Conservation (phyloP, 2,888 invertebrate species). For the Pristionchus exspectatus region DNA sequence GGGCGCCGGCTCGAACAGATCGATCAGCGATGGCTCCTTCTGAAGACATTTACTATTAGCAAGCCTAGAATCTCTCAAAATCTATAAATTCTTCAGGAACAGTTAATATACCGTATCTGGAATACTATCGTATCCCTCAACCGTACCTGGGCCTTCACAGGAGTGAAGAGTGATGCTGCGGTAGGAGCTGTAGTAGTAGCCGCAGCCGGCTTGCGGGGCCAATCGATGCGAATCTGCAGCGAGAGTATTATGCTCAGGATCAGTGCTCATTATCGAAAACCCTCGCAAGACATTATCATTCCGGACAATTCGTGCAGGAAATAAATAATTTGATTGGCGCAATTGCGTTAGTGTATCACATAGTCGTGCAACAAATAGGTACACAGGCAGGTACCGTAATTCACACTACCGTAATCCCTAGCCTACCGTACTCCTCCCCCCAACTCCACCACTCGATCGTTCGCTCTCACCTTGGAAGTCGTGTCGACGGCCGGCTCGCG, state of each 20-base stretch:
- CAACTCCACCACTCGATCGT: not conserved
- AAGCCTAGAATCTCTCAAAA: no score
- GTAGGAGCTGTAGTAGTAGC: not conserved
- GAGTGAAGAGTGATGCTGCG: not conserved
- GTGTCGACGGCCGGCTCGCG: slow-evolving; percentile 5
- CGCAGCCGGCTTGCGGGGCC: slow-evolving; percentile 29
- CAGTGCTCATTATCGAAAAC: no score
- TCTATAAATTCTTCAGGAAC: no score
- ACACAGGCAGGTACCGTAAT: not conserved
- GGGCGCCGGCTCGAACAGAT: slow-evolving; percentile 45
- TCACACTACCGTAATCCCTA: not conserved
- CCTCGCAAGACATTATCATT: no score
- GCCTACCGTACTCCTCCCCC: not conserved
- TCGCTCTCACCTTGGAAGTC: not conserved
- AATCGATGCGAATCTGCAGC: slow-evolving; percentile 38
- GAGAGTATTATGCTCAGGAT: no score
- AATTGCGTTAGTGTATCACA: no score
- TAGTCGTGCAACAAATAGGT: not conserved
- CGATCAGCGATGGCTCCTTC: slow-evolving; percentile 41
- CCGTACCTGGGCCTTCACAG: not conserved
- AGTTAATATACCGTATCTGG: no score
- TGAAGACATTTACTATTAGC: no score
- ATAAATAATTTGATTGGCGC: no score
- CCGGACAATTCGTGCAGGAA: no score
- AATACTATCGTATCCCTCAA: not conserved